Evolutionary conservation across 2,888 invertebrate genomes (phyloP), one percentile per base, ranked within the genome.

Genomic region (Cantharis nigra): DNA sequence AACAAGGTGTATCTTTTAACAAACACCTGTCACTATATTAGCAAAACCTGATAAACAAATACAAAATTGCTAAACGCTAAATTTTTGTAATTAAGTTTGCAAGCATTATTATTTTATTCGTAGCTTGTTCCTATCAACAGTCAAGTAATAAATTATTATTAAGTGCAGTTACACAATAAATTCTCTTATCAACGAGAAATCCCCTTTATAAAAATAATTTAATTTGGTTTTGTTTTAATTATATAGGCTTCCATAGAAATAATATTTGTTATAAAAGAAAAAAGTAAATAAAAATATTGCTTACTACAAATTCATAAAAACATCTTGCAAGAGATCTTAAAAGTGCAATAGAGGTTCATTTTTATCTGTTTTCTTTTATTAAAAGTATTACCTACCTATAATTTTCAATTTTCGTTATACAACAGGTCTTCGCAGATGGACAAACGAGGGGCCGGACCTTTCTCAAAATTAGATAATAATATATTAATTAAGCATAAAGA

Each of bases 1-100:
- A 79, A 77, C 74, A 75, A 71, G 69, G 75, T 79, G 77, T 77
- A 79, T 74, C 75, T 77, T 74, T 79, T 71, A 20, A 71, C 74
- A 79, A 70, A 76, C 76, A 74, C 65, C 73, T 71, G 73, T 76
- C 70, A 16, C 75, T 67, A 49, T 49, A 49, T 49, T 49, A 49
- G 49, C 49, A 49, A 49, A 49, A 49, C 49, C 5, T 13, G 13
- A 16, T 65, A 65, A 65, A 20, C 65, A 65, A 23, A 65, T 65
- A 65, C 16, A 18, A 65, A 65, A 23, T 65, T 65, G 65, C 9
- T 64, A 18, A 20, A 20, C 10, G 16, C 14, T 64, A 20, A 64
- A 33, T 33, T 33, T n/a, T 49, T 49, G n/a, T 49, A 49, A 49
- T 49, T 49, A 49, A 49, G 49, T 49, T n/a, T 49, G n/a, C n/a